phyloP scores from a whole-genome alignment of 53 echinoderm and acorn worm species.

The Crossaster papposus region DNA sequence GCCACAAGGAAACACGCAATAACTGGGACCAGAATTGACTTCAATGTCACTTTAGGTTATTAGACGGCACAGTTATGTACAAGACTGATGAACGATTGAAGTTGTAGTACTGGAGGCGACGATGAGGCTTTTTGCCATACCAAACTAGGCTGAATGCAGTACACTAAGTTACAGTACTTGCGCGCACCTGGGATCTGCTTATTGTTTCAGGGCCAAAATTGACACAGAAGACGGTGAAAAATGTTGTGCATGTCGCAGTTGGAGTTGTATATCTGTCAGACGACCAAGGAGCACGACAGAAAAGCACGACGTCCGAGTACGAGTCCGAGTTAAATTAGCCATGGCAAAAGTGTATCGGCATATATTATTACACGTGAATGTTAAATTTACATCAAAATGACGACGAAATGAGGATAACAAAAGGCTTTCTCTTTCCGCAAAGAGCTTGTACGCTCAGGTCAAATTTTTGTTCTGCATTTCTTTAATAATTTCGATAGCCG shows the following conservation, averaged over 20 bases:
- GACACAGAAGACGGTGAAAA: not conserved
- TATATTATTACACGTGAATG: no score
- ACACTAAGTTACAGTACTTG: not conserved
- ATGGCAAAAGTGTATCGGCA: no score
- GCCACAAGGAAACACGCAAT: not conserved
- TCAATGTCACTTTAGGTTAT: no score
- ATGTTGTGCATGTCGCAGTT: not conserved
- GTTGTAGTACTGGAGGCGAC: not conserved
- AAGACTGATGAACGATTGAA: not conserved
- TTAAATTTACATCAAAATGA: no score
- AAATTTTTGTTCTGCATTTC: no score
- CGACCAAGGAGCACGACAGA: not conserved
- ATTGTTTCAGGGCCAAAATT: no score
- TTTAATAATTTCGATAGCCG: no score
- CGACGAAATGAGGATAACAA: no score
- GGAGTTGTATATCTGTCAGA: not conserved
- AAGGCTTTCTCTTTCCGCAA: no score
- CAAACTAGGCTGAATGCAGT: slow-evolving; percentile 8
- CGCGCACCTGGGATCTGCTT: not conserved
- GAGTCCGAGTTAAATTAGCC: no score
- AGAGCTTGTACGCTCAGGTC: no score
- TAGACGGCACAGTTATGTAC: no score
- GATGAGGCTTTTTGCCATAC: not conserved
- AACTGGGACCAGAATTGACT: not conserved
- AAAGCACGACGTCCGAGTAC: not conserved